phyloP scores from a whole-genome alignment of 2,113 vertebrate genomes.

The Burhinus oedicnemus region DNA sequence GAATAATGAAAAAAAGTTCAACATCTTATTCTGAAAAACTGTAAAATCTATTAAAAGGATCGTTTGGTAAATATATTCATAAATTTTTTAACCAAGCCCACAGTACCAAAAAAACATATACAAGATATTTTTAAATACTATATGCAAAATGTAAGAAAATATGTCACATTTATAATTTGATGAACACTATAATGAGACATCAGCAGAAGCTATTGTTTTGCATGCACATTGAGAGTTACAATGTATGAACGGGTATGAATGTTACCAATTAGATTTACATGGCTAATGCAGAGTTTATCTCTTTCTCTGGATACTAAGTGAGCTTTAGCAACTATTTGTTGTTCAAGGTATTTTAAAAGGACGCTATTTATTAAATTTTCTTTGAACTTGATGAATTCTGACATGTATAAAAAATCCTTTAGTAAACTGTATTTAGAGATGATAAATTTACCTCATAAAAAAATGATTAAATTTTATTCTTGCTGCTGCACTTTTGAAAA shows the following conservation, averaged over 20 bases:
- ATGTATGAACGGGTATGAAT: not conserved
- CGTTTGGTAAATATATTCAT: not conserved
- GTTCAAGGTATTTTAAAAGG: not conserved
- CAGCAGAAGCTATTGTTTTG: not conserved
- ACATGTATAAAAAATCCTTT: not conserved
- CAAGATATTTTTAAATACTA: not conserved
- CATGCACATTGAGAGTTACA: not conserved
- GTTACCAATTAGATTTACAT: not conserved
- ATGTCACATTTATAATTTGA: not conserved
- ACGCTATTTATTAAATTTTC: not conserved
- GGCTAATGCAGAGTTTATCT: not conserved
- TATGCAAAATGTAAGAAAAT: not conserved
- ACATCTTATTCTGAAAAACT: not conserved
- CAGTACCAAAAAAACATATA: not conserved
- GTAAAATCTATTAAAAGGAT: not conserved
- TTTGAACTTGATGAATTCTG: not conserved
- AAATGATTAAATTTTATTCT: not conserved
- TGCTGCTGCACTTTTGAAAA: not conserved
- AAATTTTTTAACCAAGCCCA: not conserved
- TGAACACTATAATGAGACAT: not conserved
- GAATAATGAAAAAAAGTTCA: not conserved
- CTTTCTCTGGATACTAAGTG: not conserved
- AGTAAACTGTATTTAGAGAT: not conserved
- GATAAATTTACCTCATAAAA: not conserved
- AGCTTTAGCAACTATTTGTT: not conserved